These are phyloP conservation scores for Enhydra lutris DNA, from an alignment of 2,113 vertebrate species.

Conservation along the genomic window DNA sequence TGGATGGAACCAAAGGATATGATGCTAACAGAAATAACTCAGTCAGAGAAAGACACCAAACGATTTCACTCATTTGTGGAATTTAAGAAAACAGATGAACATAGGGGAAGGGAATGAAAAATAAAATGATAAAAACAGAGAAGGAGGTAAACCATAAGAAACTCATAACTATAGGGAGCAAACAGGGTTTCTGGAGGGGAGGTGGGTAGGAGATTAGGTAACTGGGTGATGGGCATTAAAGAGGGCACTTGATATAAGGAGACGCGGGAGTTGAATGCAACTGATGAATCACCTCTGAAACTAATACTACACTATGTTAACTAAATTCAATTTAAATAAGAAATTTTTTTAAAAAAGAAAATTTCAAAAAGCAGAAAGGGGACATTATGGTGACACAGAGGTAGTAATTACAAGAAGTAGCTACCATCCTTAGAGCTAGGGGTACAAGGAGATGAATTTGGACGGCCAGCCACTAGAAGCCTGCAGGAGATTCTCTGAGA, in stretches of 20 bases:
- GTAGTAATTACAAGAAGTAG: not conserved
- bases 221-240: not conserved
- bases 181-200: not conserved
- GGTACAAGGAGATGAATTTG: not conserved
- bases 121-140: too few relatives aligned
- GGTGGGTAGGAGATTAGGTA: not conserved
- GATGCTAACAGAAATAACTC: too few relatives aligned
- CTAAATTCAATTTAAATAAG: not conserved
- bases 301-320: not conserved
- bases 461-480: not conserved
- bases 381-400: not conserved
- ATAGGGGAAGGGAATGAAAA: too few relatives aligned
- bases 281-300: not conserved
- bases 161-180: too few relatives aligned
- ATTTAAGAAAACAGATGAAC: too few relatives aligned
- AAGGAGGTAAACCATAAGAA: too few relatives aligned
- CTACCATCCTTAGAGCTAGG: not conserved
- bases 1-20: too few relatives aligned
- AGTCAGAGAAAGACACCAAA: too few relatives aligned
- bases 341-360: not conserved
- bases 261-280: not conserved
- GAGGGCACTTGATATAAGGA: not conserved
- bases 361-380: not conserved
- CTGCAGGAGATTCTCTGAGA: not conserved
- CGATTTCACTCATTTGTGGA: too few relatives aligned